phyloP scores from a whole-genome alignment of 92 coral and sea anemone species.

The Porites rus region DNA sequence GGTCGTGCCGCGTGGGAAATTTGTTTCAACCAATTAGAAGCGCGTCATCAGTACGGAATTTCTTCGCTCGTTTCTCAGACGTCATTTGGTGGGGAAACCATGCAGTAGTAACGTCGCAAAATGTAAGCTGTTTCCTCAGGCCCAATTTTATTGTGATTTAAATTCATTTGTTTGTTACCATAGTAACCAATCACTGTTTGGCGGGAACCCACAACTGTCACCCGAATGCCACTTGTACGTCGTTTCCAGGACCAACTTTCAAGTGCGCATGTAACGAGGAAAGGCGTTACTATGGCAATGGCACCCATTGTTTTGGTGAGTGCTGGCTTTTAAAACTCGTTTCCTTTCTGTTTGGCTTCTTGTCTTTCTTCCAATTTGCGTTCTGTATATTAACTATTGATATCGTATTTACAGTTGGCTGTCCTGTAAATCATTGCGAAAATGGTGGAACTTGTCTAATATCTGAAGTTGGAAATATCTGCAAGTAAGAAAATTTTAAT shows the following conservation, averaged over 20 bases:
- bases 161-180: conserved; percentile 2
- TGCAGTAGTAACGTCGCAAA: too few species aligned
- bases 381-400: neutral
- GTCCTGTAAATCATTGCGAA: conserved; percentile 59
- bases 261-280: conserved; percentile 58
- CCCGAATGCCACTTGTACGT: conserved; percentile 64
- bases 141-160: neutral
- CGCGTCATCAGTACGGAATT: too few species aligned
- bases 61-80: too few species aligned
- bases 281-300: conserved; percentile 65
- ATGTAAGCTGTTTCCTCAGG: too few species aligned
- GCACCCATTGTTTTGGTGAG: conserved; percentile 74
- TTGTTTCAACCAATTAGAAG: too few species aligned
- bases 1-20: too few species aligned
- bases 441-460: conserved; percentile 60
- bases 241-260: conserved; percentile 46
- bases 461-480: conserved; percentile 37
- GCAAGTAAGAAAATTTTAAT: conserved; percentile 35
- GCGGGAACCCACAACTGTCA: conserved; percentile 68
- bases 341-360: neutral
- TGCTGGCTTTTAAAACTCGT: neutral
- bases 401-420: conserved; percentile 48
- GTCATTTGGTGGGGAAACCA: too few species aligned
- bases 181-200: conserved; percentile 63
- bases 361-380: neutral